Conservation (phyloP, 1,140 invertebrate genomes). For the Drosophila lacertosa region DNA sequence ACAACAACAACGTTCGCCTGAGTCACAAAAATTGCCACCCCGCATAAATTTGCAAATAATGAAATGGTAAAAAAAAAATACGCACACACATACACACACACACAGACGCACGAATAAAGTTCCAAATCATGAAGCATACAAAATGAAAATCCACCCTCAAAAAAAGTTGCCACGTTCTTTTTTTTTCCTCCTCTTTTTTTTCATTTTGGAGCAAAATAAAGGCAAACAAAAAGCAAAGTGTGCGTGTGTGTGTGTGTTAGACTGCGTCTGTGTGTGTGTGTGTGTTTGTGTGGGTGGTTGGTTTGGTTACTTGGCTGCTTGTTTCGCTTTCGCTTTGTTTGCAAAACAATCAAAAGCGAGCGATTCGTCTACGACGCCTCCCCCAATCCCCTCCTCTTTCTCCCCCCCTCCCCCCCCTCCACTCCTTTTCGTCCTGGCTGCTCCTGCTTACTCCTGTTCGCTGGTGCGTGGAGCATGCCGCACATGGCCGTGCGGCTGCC, state of each 20-base stretch:
- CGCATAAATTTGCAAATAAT: slow-evolving; percentile 81
- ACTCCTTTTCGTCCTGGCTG: neutral
- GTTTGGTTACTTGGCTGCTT: slow-evolving; percentile 23
- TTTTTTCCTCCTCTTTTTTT: slow-evolving; percentile 57
- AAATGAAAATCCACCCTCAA: slow-evolving; percentile 80
- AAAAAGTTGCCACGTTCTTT: slow-evolving; percentile 75
- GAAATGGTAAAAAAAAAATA: slow-evolving; percentile 71
- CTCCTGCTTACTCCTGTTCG: slow-evolving; percentile 16
- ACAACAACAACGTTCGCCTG: slow-evolving; percentile 17
- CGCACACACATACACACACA: slow-evolving; percentile 22
- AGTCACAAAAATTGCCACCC: slow-evolving; percentile 60
- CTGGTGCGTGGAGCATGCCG: slow-evolving; percentile 37
- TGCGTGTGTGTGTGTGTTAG: slow-evolving; percentile 21
- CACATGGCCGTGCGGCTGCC: slow-evolving; percentile 44
- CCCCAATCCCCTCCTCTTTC: neutral
- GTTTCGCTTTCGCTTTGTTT: slow-evolving; percentile 74
- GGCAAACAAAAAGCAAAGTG: slow-evolving; percentile 66
- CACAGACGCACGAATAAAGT: slow-evolving; percentile 63
- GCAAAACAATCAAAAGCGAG: slow-evolving; percentile 78
- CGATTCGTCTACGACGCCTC: slow-evolving; percentile 38
- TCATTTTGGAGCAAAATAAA: slow-evolving; percentile 68
- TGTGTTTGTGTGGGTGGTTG: slow-evolving; percentile 41
- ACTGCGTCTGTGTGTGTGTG: neutral
- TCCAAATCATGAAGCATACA: slow-evolving; percentile 80
- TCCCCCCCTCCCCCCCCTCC: neutral